These are phyloP conservation scores for Paraescarpia echinospica DNA, from an alignment of 1,140 invertebrate species.

Conservation along the genomic window DNA sequence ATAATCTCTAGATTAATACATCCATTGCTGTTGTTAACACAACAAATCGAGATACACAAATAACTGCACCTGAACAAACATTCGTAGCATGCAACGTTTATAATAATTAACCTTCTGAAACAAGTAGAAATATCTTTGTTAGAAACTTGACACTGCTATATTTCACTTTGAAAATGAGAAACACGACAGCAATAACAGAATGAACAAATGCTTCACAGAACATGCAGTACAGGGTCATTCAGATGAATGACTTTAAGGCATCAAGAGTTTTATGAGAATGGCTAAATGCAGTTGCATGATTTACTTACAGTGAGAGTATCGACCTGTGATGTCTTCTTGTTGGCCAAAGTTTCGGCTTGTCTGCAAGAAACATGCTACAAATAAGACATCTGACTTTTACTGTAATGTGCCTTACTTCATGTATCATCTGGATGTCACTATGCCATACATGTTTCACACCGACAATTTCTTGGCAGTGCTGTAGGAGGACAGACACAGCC, in stretches of 20 bases:
- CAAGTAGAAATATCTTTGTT: too few relatives aligned
- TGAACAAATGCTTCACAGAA: background rate
- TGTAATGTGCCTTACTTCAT: background rate
- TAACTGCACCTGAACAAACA: too few relatives aligned
- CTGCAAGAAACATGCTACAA: slow-evolving; percentile 35
- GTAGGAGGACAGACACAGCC: too few relatives aligned
- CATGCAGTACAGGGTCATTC: background rate
- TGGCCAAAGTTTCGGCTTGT: slow-evolving; percentile 51
- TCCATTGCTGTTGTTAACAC: background rate
- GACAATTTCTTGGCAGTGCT: background rate
- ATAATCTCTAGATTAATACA: background rate
- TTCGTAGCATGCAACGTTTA: too few relatives aligned
- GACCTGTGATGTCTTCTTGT: slow-evolving; percentile 45
- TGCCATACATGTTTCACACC: background rate
- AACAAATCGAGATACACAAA: too few relatives aligned
- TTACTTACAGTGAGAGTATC: slow-evolving; percentile 48
- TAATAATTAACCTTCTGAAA: too few relatives aligned
- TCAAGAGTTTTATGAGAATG: background rate
- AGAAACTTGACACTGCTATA: too few relatives aligned
- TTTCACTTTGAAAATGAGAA: too few relatives aligned
- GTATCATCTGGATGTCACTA: background rate
- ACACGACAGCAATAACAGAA: too few relatives aligned
- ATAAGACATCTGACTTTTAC: background rate
- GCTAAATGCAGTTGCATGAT: background rate
- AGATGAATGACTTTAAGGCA: background rate